Base-by-base conservation (phyloP, 2,797 vertebrate species). In the Moxostoma hubbsi region DNA sequence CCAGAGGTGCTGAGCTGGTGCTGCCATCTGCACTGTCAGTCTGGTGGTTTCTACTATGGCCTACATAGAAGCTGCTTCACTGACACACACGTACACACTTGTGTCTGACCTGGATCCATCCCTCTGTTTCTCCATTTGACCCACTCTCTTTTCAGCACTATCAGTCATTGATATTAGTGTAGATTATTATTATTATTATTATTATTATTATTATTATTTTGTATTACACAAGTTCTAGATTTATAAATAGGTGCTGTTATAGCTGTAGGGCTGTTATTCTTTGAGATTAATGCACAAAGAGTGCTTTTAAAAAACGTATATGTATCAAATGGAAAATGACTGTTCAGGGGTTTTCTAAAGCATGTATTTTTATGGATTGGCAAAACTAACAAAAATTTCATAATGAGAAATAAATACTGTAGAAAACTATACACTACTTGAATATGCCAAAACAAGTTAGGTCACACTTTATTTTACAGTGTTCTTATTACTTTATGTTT, bases 1-100 rank as follows among this genome's bases (percentile, higher is more conserved):
- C 59, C 58, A 62, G 63, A 55, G 70, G 71, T 70, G 53, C 75
- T 70, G 69, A 80, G 65, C 81, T 81, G 64, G 18, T 65, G 74
- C 54, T 57, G 75, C 84, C 79, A 79, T 82, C 81, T 85, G 83
- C 75, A 76, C 75, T 15, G 36, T 62, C 79, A 77, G 71, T 72
- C 81, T 83, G 76, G 73, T 78, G 70, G 59, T 54, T 58, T 75
- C 50, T 47, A 58, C 62, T 43, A 63, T 85, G 84, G 73, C 81
- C 84, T 84, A 84, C 77, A 87, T 84, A 79, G 61, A 62, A 53
- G 58, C 66, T 67, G 73, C 51, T 54, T 58, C 15, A 24, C 43
- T 53, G 57, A 47, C 58, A 64, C 58, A 9, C 64, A 69, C 70
- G 15, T 45, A 69, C 63, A 70, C 53, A 50, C 61, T 68, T 58